Base-by-base conservation (phyloP, 2,113 vertebrate species). In the Cyrtonyx montezumae region DNA sequence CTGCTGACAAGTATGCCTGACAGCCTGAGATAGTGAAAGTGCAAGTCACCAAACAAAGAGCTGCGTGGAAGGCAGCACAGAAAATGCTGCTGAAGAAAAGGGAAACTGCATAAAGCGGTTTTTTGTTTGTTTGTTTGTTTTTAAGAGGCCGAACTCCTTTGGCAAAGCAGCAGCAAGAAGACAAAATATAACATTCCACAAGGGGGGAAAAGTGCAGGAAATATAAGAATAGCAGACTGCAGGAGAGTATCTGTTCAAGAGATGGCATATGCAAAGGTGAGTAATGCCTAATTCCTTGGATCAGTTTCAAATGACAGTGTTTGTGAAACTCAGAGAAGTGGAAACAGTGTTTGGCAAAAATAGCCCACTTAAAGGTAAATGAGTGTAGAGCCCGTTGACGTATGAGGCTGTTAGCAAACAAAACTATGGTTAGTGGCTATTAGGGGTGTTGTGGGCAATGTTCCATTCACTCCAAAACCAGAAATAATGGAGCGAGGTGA, bases 1-100 rank as follows among this genome's bases (percentile, higher is more conserved):
- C 83, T 91, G 89, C 77, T 1, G 36, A 84, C 56, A 70, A 88
- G 62, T 21, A 40, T 0, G 82, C 91, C 93, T 96, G 96, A 79
- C 82, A 95, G 91, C 10, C 82, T 84, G 91, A 93, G 93, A 96
- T 95, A 96, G 79, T 86, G 93, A 95, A 96, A 96, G 90, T 94
- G 95, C 96, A 96, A 96, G 94, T 96, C 95, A 96, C 92, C 6
- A 23, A 95, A 91, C 79, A 86, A 88, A 92, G 92, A 91, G 85
- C 92, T 78, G 76, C 30, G 34, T 70, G 40, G 58, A 83, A 37
- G 93, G 73, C 66, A 84, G 76, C 73, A 81, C 43, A 79, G 68
- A 92, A 92, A 95, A 91, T 11, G 65, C 65, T 36, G 83, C 56
- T 83, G 53, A 90, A 90, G 84, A 59, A 91, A 70, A 80, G 28